These are phyloP conservation scores for Drosophila sproati DNA, from an alignment of 1,140 invertebrate genomes.

Conservation along the genomic window DNA sequence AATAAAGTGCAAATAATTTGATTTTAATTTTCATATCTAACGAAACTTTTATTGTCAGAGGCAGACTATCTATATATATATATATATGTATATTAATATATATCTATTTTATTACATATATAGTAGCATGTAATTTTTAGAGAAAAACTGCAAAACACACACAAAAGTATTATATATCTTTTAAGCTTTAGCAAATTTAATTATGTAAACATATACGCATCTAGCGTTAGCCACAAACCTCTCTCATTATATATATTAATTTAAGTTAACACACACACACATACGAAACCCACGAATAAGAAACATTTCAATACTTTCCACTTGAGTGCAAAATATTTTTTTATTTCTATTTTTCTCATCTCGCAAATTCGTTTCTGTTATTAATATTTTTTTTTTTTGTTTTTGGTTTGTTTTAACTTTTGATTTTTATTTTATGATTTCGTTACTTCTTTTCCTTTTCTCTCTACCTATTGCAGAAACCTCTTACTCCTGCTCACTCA, in stretches of 20 bases:
- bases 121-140: conserved; percentile 14
- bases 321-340: conserved; percentile 59
- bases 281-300: conserved; percentile 5
- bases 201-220: conserved; percentile 39
- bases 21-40: conserved; percentile 58
- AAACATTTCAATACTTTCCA: conserved; percentile 37
- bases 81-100: neutral
- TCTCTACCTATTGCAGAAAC: conserved; percentile 84
- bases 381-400: conserved; percentile 35
- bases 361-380: conserved; percentile 19
- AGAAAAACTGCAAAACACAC: conserved; percentile 23
- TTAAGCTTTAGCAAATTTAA: conserved; percentile 73
- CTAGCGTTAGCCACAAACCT: conserved; percentile 22
- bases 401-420: conserved; percentile 59
- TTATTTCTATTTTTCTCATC: conserved; percentile 31
- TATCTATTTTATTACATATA: neutral
- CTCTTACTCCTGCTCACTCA: conserved; percentile 81
- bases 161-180: conserved; percentile 75
- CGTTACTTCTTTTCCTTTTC: conserved; percentile 83
- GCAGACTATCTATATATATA: conserved; percentile 12
- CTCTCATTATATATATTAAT: conserved; percentile 20
- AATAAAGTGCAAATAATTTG: conserved; percentile 55
- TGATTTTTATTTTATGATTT: conserved; percentile 77
- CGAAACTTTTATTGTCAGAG: conserved; percentile 49
- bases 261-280: conserved; percentile 25